Evolutionary conservation across 1,140 invertebrate species (phyloP), one percentile per base, ranked within the genome.

Genomic region (Patella vulgata): DNA sequence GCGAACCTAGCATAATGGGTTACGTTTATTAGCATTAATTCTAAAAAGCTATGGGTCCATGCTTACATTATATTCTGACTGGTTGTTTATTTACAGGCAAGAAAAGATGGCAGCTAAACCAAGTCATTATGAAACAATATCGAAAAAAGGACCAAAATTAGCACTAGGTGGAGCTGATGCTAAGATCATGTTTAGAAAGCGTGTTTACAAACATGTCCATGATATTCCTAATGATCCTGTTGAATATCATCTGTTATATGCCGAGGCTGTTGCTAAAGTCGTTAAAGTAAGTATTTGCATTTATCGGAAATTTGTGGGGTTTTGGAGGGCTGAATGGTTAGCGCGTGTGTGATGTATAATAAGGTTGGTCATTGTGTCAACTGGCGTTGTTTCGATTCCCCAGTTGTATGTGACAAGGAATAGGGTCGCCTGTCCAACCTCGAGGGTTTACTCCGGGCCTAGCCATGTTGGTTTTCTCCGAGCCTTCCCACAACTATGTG

Each of bases 141-240:
- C 82, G 21, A 82, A 79, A 65, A 83, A 81, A 61, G 77, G 80
- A 25, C 78, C 80, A 9, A 80, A 75, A 42, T 62, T 79, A 56
- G 73, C 81, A 8, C 71, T 84, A 12, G 81, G 91, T 4, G 91
- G 91, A 6, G 92, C 93, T 0, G 95, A 97, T 80, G 96, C 96
- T 85, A 87, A 92, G 59, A 95, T 97, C 83, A 90, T 97, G 59
- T 97, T 98, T 85, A 94, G 95, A 77, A 90, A 94, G 59, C 87
- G 95, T 48, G 82, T 98, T 5, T 98, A 97, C 85, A 89, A 91
- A 60, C 91, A 91, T 67, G 92, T 91, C 2, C 87, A 92, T 31
- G 94, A 97, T 85, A 88, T 97, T 58, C 95, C 94, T n/a, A 94
- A 96, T 83, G 95, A 98, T 86, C 94, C 94, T 0, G 92, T 97